Base-by-base conservation (phyloP, 2,797 vertebrate genomes). In the Linurgus olivaceus region DNA sequence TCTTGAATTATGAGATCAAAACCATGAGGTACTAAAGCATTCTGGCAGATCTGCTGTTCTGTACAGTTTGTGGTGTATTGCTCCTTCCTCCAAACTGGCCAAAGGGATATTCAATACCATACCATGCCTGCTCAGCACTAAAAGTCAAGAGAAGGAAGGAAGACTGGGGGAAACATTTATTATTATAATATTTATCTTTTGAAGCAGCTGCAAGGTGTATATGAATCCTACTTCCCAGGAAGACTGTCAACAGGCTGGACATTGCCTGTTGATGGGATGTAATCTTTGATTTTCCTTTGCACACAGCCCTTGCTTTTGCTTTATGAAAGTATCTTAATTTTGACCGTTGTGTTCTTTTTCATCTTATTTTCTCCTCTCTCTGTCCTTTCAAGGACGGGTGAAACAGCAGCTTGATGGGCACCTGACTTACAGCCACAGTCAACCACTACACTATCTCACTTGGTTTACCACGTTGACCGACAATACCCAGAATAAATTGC, bases 121-220 rank as follows among this genome's bases (percentile, higher is more conserved):
- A 26, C 24, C 8, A 17, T 0, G 1, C 29, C 23, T 58, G 6
- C 25, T 68, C 19, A 50, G 17, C 25, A n/a, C 9, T 37, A 23
- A 48, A 65, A 75, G 10, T 38, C 29, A 21, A 47, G 26, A 61
- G 63, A 47, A 51, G 38, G 13, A 20, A 35, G 28, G 14, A 42
- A 16, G 7, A n/a, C 6, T 2, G 2, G 21, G 3, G 4, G 4
- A 5, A 14, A 7, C 5, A 24, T 50, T 50, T 5, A 0, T 63
- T 77, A 23, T 44, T 81, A 11, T 50, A 24, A 42, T 0, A 5
- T 29, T 68, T 75, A 18, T 57, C 16, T 83, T 86, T 21, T 6
- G 8, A 31, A 76, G 15, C 18, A 58, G 26, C 7, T 0, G 2
- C 44, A 54, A 23, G 0, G 0, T 3, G 1, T 71, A 48, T 8